Evolutionary conservation across 2,113 vertebrate genomes (phyloP).

Genomic region (Cyanocitta stelleri): DNA sequence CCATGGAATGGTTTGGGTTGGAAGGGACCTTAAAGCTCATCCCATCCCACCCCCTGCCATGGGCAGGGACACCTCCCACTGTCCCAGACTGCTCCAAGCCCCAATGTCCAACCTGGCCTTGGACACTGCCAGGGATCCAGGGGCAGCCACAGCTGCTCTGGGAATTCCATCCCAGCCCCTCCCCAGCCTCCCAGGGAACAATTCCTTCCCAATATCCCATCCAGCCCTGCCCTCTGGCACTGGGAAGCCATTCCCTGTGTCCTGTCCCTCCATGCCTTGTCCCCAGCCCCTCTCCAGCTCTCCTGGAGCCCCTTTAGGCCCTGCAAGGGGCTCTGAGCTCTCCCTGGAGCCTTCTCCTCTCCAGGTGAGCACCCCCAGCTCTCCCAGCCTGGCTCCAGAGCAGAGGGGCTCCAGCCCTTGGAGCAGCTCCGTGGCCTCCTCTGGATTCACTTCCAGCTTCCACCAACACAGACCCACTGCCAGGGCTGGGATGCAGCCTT

Average conservation of each 20-base stretch:
- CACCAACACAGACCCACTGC: neutral
- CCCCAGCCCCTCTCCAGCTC: neutral
- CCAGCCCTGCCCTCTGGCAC: neutral
- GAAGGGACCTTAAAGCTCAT: neutral
- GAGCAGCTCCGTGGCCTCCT: accelerated
- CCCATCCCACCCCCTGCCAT: accelerated
- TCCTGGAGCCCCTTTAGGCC: neutral
- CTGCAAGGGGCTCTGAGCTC: neutral
- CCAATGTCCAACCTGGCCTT: neutral
- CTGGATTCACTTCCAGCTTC: neutral
- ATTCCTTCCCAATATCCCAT: neutral
- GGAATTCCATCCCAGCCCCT: neutral
- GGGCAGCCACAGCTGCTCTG: neutral
- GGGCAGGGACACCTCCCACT: neutral
- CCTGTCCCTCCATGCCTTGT: neutral
- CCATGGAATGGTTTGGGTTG: neutral
- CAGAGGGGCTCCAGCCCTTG: neutral
- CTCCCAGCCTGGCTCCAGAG: neutral
- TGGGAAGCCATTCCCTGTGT: neutral
- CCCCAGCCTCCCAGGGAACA: neutral
- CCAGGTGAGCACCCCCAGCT: neutral
- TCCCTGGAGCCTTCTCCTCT: neutral
- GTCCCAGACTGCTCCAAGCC: neutral
- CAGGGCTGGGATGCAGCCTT: neutral
- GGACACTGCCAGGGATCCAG: neutral